Evolutionary conservation across 1,140 invertebrate species (phyloP), one percentile per base, ranked within the genome.

Genomic region (Thaumetopoea pityocampa): DNA sequence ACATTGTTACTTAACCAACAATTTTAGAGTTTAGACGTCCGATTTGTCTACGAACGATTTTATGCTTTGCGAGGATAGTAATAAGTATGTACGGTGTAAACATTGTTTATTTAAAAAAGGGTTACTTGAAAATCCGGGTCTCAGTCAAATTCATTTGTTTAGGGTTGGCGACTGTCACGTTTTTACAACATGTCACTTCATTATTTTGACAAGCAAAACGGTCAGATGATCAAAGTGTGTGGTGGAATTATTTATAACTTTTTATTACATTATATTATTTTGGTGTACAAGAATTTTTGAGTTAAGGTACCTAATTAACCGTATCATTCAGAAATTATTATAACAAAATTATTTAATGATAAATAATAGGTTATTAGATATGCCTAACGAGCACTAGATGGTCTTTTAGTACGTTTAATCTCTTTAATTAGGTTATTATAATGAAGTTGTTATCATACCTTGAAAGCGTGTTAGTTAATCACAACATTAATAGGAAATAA

Each of bases 141-240:
- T 35, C 18, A 41, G 51, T 51, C 26, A 51, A 49, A 51, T 37
- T 33, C 35, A 53, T 57, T 62, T 52, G 46, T 51, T 50, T 67
- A 65, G 47, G 63, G 63, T 59, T 49, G 50, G 24, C 29, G 29
- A 45, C 33, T 29, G 35, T 51, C 30, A 45, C 32, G 28, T 48
- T 58, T 56, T 50, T 45, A 45, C 38, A 46, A 59, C 51, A 34
- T 51, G 57, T 54, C 60, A 62, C 47, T 57, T 56, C 35, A 50
- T 51, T 52, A 63, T 46, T 57, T 61, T 71, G 50, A 66, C 62
- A 63, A 58, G 38, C 56, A 50, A 57, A 40, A 30, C 27, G 10
- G 28, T 41, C 19, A 5, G 38, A 54, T 50, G 54, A 46, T 61
- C 41, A 44, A 33, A 50, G 37, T 32, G 37, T 32, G 11, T 46